Base-by-base conservation (phyloP, 2,797 vertebrate genomes). In the Pantherophis vulpinus region DNA sequence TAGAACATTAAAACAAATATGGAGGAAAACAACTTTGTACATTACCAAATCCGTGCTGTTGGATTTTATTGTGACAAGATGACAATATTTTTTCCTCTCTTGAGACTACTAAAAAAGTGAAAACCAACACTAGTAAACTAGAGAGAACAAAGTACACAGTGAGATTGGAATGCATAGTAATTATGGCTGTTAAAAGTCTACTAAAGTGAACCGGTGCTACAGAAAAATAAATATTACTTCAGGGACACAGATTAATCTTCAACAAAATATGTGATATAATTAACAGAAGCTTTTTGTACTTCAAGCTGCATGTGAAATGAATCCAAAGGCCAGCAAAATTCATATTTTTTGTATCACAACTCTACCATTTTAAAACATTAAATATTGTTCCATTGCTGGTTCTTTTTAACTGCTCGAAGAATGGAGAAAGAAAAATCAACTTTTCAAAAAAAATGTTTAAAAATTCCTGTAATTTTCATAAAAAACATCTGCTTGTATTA, bases 91-190 rank as follows among this genome's bases (percentile, higher is more conserved):
- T 91, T 66, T 86, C 94, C 93, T 79, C 47, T 90, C 59, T 37
- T 37, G 92, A 0, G 9, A 95, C 37, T 91, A 90, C 91, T 42
- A 56, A 32, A 42, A 55, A 88, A 92, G 91, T 42, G 1, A 90
- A 94, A 89, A 0, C 89, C 88, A 95, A 96, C 94, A 93, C 92
- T 63, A 3, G 91, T 90, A 90, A 93, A 94, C 93, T 74, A 94
- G 92, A 95, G 96, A 96, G 97, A 96, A 94, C 97, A 98, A 98
- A 98, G 98, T 97, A 61, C 97, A 93, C 90, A 93, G 94, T 87
- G 79, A 95, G 95, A 96, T 96, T 90, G 91, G 63, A 90, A 91
- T 54, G 93, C 94, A 91, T 95, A 89, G 93, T 96, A 97, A 97
- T 97, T 97, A 96, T 93, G 95, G 94, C 93, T 97, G 96, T 97